Evolutionary conservation across 2,888 invertebrate genomes (phyloP), one percentile per base, ranked within the genome.

Genomic region (Pseudococcus viburni): DNA sequence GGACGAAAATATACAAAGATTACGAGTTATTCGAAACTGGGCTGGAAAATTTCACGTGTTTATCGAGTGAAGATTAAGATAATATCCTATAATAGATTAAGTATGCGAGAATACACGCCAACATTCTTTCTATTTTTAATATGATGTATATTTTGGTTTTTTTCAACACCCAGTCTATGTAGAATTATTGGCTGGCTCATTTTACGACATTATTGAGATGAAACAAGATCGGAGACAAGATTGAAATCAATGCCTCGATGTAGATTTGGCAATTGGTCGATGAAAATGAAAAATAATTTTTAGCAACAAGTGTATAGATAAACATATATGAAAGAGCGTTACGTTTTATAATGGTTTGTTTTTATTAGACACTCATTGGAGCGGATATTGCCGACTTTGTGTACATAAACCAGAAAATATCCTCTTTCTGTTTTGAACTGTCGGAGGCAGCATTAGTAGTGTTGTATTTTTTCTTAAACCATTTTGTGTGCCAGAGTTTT

Each of bases 271-370:
- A 8, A 73, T 15, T 6, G 17, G 19, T 83, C 46, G 80, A 83
- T 80, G n/a, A 85, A 85, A 42, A 59, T 26, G 39, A n/a, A 85
- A 85, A 17, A 85, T 55, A 64, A 48, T 55, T 73, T 86, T 73
- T 64, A 86, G 86, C 86, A 86, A 86, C 86, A 86, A 86, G 86
- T 86, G 19, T 15, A 55, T 85, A 22, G 3, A 42, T 5, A 59
- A 55, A 33, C 17, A 84, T 15, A 51, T 19, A 83, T 83, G 42
- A 22, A 51, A 48, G 84, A 84, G 15, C 84, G 55, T 64, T 85
- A n/a, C 68, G 46, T 68, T 86, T 39, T 46, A 86, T 86, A 86
- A 86, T 73, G 86, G 86, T 86, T 86, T 86, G 86, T 86, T 86
- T 86, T 86, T 86, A 86, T 86, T 86, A 68, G 86, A 73, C 68